phyloP scores from a whole-genome alignment of 2,888 invertebrate genomes.

The Diloba caeruleocephala region DNA sequence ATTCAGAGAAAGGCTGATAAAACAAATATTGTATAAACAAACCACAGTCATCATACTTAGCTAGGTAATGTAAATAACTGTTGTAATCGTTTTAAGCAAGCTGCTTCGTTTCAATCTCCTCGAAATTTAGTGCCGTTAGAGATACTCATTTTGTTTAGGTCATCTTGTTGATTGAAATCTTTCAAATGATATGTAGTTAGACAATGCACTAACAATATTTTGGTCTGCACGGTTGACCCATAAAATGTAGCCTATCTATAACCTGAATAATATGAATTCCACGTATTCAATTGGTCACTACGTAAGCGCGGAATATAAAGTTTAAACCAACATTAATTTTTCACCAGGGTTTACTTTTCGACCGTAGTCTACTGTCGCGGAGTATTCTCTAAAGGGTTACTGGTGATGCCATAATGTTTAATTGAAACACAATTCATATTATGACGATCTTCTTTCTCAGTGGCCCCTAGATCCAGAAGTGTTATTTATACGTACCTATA shows the following conservation, averaged over 20 bases:
- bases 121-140: constrained; percentile 66
- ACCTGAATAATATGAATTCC: constrained; percentile 31
- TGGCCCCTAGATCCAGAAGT: too few relatives aligned
- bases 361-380: too few relatives aligned
- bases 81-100: constrained; percentile 65
- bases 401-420: too few relatives aligned
- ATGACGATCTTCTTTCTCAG: too few relatives aligned
- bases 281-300: constrained; percentile 5
- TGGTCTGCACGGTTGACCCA: constrained; percentile 52
- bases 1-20: constrained; percentile 72
- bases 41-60: constrained; percentile 60
- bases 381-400: too few relatives aligned
- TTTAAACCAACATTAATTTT: too few relatives aligned
- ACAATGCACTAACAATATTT: constrained; percentile 48
- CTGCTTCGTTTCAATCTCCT: constrained; percentile 66
- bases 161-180: constrained; percentile 53
- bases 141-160: constrained; percentile 50
- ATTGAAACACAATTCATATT: too few relatives aligned
- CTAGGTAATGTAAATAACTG: constrained; percentile 73
- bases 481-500: too few relatives aligned
- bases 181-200: constrained; percentile 43
- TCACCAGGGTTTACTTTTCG: too few relatives aligned
- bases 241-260: constrained; percentile 31
- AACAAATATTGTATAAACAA: constrained; percentile 63
- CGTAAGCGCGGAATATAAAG: too few relatives aligned